These are phyloP conservation scores for Rhabdornis inornatus DNA, from an alignment of 2,113 vertebrate species.

Conservation along the genomic window DNA sequence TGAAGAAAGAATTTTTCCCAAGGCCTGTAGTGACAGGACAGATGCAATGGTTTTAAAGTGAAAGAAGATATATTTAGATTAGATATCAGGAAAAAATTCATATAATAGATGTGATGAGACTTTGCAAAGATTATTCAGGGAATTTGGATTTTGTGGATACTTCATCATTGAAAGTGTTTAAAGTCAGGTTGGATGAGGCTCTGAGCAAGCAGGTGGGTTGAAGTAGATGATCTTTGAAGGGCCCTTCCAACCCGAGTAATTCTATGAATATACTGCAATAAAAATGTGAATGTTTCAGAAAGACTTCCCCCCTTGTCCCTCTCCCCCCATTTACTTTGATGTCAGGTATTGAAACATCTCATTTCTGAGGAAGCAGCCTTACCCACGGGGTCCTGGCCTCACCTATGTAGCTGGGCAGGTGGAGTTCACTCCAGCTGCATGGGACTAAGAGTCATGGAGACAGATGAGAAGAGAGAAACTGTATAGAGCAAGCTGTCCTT, in stretches of 20 bases:
- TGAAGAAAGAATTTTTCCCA: neutral
- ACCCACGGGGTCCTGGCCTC: neutral
- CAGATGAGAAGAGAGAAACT: neutral
- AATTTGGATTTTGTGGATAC: neutral
- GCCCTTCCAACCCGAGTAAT: neutral
- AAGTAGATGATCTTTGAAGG: neutral
- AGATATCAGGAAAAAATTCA: neutral
- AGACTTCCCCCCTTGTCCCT: rapidly evolving
- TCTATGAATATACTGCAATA: neutral
- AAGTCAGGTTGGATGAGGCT: neutral
- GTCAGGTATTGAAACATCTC: neutral
- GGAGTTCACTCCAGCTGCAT: neutral
- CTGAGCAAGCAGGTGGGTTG: neutral
- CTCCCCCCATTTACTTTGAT: neutral
- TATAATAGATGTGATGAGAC: neutral
- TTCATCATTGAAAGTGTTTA: neutral
- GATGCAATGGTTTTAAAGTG: neutral
- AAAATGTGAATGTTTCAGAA: neutral
- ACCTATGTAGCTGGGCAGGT: neutral
- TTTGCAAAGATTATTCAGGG: neutral
- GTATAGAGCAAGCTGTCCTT: neutral
- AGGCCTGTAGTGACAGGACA: neutral
- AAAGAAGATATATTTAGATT: neutral
- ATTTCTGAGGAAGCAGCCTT: neutral
- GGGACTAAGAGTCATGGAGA: neutral